Percentiles rank a stretch among this genome's conserved stretches.
These are phyloP conservation scores for Margarornis squamiger DNA, from an alignment of 2,797 vertebrate species.

Conservation along the genomic window DNA sequence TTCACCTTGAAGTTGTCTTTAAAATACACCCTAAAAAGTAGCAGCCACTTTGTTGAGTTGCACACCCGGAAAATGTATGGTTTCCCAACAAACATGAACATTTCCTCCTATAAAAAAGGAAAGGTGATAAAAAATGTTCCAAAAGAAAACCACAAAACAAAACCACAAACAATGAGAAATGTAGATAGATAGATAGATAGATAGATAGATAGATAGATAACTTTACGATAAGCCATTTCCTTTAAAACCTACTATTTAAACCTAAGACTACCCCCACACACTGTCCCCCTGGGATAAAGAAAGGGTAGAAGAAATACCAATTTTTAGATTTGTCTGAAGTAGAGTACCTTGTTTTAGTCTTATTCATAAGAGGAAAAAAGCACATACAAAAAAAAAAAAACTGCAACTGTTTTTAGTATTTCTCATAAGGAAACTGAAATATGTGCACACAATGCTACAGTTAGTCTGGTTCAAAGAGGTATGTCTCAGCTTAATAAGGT, in stretches of 20 bases:
- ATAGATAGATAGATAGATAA: too few species aligned
- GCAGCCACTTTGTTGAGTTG: neutral
- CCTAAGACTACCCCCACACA: neutral
- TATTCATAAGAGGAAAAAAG: neutral
- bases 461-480: conserved; percentile 26
- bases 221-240: neutral
- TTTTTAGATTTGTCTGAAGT: neutral
- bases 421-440: neutral
- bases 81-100: neutral
- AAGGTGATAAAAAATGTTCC: neutral
- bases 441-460: neutral
- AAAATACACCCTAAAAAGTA: neutral
- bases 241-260: neutral
- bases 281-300: neutral
- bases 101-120: neutral
- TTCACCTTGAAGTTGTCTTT: neutral
- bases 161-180: neutral
- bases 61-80: neutral
- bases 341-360: neutral
- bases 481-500: conserved; percentile 53
- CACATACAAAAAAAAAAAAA: neutral
- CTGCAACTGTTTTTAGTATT: neutral
- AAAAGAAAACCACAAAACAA: neutral
- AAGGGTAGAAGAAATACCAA: neutral
- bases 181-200: neutral